Evolutionary conservation across 2,888 invertebrate species (phyloP), one percentile per base, ranked within the genome.

Genomic region (Idaea dimidiata): DNA sequence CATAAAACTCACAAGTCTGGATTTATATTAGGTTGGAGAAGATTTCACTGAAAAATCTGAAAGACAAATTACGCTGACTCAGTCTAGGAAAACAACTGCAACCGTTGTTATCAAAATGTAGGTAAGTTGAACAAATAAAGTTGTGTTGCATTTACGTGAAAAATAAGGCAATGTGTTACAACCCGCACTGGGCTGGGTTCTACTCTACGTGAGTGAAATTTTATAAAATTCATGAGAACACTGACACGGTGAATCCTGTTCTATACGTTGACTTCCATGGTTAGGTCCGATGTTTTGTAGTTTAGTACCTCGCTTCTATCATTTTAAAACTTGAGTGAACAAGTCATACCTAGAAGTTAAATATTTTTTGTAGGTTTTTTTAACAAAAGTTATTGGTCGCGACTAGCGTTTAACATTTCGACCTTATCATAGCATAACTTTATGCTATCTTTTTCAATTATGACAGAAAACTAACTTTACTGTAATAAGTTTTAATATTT

Each of bases 171-270:
- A 55, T 55, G n/a, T 57, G 56, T 56, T 56, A 56, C 56, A 17
- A 18, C 10, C 17, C 18, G 56, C 54, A 62, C 61, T n/a, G 54
- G 6, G 33, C 55, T 58, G 55, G 59, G 17, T 31, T 53, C 60
- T 57, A 17, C 55, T 53, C 16, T 55, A 59, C 61, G 59, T 58
- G 62, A 56, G 61, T 58, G 17, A 54, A 62, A 63, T 67, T 72
- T 62, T 67, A 69, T 66, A 66, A 68, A 71, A 66, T 71, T 72
- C 71, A 72, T 66, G 72, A 69, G 69, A 68, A 43, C 43, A 14
- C 14, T n/a, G 43, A 43, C 43, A 14, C 1, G 8, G 43, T 10
- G 43, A 8, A 8, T 43, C 10, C 14, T 43, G 8, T 14, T 43
- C 8, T 14, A 43, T 8, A 3, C 14, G 8, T 7, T 43, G 43